Conservation (phyloP, 2,113 vertebrate genomes). For the Seriola rivoliana region DNA sequence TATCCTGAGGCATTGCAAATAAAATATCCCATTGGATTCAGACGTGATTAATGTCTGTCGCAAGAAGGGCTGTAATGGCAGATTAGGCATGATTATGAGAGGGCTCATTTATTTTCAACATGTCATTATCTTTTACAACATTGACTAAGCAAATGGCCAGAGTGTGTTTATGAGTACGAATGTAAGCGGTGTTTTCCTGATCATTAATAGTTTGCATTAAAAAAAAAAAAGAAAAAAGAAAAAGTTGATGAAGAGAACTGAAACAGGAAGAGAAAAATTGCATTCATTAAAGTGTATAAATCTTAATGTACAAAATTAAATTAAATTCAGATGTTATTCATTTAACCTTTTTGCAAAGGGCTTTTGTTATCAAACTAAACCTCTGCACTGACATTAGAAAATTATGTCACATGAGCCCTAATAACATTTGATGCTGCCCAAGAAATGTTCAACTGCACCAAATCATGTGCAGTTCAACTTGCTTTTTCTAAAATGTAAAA, state of each 20-base stretch:
- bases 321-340: neutral
- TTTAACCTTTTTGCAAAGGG: neutral
- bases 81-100: constrained; percentile 82
- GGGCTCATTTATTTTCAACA: constrained; percentile 84
- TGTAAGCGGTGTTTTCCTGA: constrained; percentile 55
- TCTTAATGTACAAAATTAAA: neutral
- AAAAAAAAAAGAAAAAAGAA: constrained; percentile 3
- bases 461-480: neutral
- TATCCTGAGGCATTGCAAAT: constrained; percentile 71
- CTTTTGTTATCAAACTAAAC: neutral
- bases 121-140: constrained; percentile 84
- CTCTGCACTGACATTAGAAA: neutral
- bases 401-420: neutral
- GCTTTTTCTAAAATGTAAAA: neutral
- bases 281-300: neutral
- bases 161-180: constrained; percentile 59
- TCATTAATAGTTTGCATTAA: constrained; percentile 64
- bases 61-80: constrained; percentile 80
- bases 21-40: constrained; percentile 76
- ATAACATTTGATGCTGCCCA: neutral
- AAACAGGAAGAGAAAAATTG: neutral
- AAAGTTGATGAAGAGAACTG: constrained; percentile 11
- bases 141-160: constrained; percentile 76
- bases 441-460: neutral
- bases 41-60: constrained; percentile 82